Evolutionary conservation across 2,888 invertebrate genomes (phyloP), one percentile per base, ranked within the genome.

Genomic region (Spicauda simplicius): DNA sequence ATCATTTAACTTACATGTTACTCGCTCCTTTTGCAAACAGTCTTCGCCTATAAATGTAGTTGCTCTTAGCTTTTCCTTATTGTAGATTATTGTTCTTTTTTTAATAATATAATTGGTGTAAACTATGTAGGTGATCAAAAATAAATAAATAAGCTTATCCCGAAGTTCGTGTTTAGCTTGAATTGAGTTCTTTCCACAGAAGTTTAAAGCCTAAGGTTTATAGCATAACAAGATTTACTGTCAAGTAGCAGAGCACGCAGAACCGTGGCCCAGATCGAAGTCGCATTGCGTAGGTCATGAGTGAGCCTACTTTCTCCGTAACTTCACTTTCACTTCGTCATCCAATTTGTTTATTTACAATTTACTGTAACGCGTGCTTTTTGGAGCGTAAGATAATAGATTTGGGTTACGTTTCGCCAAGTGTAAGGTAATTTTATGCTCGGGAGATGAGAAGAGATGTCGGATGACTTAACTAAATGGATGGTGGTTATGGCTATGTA

Each of bases 231-330:
- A 45, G 45, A 45, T n/a, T 45, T 33, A 48, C n/a, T 50, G 50
- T 18, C 10, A 16, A 50, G 50, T 50, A 50, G 30, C 18, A 64
- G 18, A 16, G 14, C 16, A 18, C 18, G 41, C 63, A 45, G 76
- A 81, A 76, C 80, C 82, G 79, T 86, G 88, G 83, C 88, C 87
- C 75, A 87, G 84, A 84, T 89, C 74, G 73, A 64, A 78, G 80
- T 78, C 83, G 84, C 84, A 85, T 87, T 89, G 88, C 88, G 90
- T 90, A 88, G 90, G 90, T 89, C 86, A 84, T 82, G 76, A 76
- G 72, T 74, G 77, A 76, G 79, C 78, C 79, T 76, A 86, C 90
- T 91, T 91, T 91, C 90, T 83, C 87, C 75, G 74, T 78, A 80
- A 77, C 81, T 88, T 86, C 81, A 86, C 90, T 90, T 90, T 88